Percentiles rank a stretch among this genome's conserved stretches.
These are phyloP conservation scores for Anniella stebbinsi DNA, from an alignment of 2,797 vertebrate genomes.

Conservation along the genomic window DNA sequence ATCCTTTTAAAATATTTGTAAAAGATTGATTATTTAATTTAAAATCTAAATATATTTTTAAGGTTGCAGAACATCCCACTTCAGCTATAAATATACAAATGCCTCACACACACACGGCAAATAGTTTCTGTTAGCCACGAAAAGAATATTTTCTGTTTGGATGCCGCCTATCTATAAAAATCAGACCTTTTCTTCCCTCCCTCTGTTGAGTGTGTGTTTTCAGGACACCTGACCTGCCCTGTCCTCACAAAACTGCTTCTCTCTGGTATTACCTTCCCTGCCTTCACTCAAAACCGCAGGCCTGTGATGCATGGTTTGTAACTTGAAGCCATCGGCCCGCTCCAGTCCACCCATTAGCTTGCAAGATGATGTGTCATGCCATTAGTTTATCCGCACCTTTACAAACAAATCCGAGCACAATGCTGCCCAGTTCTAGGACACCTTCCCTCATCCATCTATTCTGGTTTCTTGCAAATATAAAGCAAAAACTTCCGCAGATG, in stretches of 20 bases:
- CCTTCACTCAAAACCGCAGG: neutral
- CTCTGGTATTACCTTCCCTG: neutral
- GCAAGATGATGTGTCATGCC: neutral
- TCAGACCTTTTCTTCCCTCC: too few relatives aligned
- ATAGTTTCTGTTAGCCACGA: neutral
- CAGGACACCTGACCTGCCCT: neutral
- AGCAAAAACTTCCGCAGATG: neutral
- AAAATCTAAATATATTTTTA: neutral
- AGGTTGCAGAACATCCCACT: neutral
- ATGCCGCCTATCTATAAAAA: neutral
- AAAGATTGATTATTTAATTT: neutral
- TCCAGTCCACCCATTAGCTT: rapidly evolving
- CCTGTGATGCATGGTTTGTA: neutral
- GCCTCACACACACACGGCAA: too few relatives aligned
- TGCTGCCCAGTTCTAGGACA: neutral
- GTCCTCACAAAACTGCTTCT: neutral
- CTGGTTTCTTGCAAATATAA: neutral
- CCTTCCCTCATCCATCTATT: neutral
- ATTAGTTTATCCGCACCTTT: neutral
- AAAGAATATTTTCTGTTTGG: neutral
- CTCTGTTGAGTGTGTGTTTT: neutral
- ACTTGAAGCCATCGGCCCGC: neutral
- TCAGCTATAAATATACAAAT: neutral
- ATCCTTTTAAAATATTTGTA: neutral
- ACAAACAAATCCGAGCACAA: neutral